These are phyloP conservation scores for Corythornis madagascariensis DNA, from an alignment of 2,113 vertebrate genomes.

Conservation along the genomic window DNA sequence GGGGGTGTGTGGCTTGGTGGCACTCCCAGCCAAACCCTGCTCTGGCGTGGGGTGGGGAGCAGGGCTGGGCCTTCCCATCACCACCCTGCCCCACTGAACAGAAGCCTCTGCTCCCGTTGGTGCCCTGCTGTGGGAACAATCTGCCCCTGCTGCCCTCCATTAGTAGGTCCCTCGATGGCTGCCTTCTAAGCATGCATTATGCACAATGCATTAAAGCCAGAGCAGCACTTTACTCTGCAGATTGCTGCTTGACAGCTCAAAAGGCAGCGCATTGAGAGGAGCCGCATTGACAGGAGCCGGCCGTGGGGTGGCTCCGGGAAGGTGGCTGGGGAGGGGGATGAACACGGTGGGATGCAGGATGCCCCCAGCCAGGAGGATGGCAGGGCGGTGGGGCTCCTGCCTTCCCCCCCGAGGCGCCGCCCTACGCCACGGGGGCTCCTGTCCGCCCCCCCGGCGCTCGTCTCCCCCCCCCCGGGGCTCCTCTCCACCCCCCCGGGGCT, in stretches of 20 bases:
- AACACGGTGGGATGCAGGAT: background rate
- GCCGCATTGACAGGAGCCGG: background rate
- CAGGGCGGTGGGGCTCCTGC: background rate
- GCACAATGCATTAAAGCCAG: background rate
- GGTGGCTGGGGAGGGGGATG: background rate
- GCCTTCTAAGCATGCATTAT: background rate
- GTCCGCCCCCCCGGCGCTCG: too few relatives aligned
- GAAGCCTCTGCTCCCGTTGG: accelerated
- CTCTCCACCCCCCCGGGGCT: too few relatives aligned
- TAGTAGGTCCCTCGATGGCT: background rate
- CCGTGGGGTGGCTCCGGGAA: background rate
- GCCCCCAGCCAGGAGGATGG: accelerated
- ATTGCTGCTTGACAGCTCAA: background rate
- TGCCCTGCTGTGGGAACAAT: background rate
- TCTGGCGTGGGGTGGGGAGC: background rate
- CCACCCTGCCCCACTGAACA: accelerated
- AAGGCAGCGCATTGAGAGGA: background rate
- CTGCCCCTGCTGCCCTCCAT: background rate
- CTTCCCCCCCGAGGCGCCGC: too few relatives aligned
- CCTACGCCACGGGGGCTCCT: too few relatives aligned
- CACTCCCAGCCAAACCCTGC: background rate
- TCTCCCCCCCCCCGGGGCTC: too few relatives aligned
- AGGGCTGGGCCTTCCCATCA: accelerated
- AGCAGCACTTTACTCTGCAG: background rate
- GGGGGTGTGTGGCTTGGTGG: background rate